phyloP scores from a whole-genome alignment of 2,113 vertebrate species.

The Microtus oregoni region DNA sequence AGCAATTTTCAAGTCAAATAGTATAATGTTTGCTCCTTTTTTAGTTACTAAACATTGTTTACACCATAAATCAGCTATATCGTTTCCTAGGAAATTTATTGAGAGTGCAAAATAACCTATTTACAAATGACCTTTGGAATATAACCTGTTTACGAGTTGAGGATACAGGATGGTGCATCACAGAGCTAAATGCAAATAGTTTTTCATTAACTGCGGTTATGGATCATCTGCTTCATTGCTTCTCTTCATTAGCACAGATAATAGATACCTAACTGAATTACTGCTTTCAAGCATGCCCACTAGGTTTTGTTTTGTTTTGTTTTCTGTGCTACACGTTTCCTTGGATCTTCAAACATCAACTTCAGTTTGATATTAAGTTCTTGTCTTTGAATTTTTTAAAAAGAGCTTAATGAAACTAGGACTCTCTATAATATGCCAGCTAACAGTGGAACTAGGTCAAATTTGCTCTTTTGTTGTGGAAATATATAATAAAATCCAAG shows the following conservation, averaged over 20 bases:
- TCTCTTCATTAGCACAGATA: conserved; percentile 79
- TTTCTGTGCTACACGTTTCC: not conserved
- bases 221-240: conserved; percentile 75
- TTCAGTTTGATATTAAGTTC: conserved; percentile 4
- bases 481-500: not conserved
- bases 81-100: conserved; percentile 46
- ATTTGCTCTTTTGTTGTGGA: not conserved
- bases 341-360: conserved; percentile 9
- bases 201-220: conserved; percentile 73
- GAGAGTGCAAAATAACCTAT: conserved; percentile 61
- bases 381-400: not conserved
- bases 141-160: conserved; percentile 75
- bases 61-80: conserved; percentile 36
- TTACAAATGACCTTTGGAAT: conserved; percentile 74
- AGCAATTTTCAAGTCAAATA: not conserved
- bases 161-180: conserved; percentile 39
- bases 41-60: conserved; percentile 48
- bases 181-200: conserved; percentile 71
- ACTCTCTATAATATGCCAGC: conserved; percentile 3
- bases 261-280: conserved; percentile 73
- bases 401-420: not conserved
- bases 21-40: not conserved
- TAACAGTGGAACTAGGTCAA: not conserved
- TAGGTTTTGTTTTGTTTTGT: conserved; percentile 37
- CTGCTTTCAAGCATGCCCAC: conserved; percentile 43